Evolutionary conservation across 1,140 invertebrate genomes (phyloP), one percentile per base, ranked within the genome.

Genomic region (Hermatobates lingyangjiaoensis): DNA sequence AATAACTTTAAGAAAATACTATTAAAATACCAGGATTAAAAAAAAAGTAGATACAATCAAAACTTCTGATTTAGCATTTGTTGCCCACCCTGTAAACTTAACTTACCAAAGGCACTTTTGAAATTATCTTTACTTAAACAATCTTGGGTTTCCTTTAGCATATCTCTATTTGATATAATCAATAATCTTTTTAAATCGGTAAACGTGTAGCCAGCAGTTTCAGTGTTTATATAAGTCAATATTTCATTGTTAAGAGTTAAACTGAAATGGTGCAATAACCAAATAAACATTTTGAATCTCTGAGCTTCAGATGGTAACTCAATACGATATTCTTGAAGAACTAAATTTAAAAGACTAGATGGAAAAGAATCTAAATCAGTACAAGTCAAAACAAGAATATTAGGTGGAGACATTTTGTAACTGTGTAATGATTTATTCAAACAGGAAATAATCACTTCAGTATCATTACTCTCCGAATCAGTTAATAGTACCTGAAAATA

Each of bases 371-470:
- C 44, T 2, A 54, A 3, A 15, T 50, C n/a, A 12, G 18, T 24
- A 26, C 48, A 50, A 25, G 53, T 25, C 1, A 54, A 34, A 14
- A 54, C 48, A n/a, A 54, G 2, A n/a, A 46, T 27, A 3, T 49
- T 26, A 7, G 27, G n/a, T 20, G 28, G 20, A 12, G 1, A 7
- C 1, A 3, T 30, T 2, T 14, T 34, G 18, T 50, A 23, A 24
- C 25, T 15, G n/a, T 39, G 20, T 20, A 54, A 20, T 24, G 27
- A n/a, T 38, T 50, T 44, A 7, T 14, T 23, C 1, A 54, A 24
- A 34, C 23, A 24, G n/a, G 24, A 20, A 34, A 39, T 27, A n/a
- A 50, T 24, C 39, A 50, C 48, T 12, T 50, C 28, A 20, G n/a
- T 38, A 40, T 54, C 53, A 45, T 45, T 44, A 5, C 48, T 46